Percentiles rank a stretch among this genome's conserved stretches.
These are phyloP conservation scores for Hymenopus coronatus DNA, from an alignment of 2,888 invertebrate genomes.

Conservation along the genomic window DNA sequence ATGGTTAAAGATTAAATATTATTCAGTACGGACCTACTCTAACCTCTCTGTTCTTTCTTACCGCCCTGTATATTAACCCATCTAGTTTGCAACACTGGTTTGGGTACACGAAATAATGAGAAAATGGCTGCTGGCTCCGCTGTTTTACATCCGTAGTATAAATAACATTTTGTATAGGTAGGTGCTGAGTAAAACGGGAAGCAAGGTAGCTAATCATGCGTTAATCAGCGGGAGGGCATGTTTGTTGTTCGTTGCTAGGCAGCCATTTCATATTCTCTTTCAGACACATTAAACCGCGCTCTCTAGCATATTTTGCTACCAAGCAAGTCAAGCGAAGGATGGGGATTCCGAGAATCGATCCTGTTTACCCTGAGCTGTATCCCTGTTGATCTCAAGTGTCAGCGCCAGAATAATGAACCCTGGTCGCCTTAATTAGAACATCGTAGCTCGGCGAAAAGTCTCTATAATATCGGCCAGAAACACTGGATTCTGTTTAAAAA, in stretches of 20 bases:
- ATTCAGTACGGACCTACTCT: no score
- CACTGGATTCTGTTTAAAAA: background rate
- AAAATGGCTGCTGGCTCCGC: background rate
- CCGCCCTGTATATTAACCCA: no score
- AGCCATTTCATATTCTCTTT: background rate
- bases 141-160: background rate
- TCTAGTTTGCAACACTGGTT: no score
- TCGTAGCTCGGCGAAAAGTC: background rate
- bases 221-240: no score
- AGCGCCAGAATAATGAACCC: background rate
- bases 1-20: no score
- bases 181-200: background rate
- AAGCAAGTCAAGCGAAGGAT: background rate
- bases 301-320: background rate
- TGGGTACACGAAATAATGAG: background rate
- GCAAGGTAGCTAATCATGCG: background rate
- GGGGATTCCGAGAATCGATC: background rate
- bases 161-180: background rate
- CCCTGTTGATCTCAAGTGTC: background rate
- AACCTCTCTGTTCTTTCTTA: no score
- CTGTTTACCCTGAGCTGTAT: background rate
- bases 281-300: background rate
- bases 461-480: background rate
- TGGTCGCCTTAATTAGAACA: background rate
- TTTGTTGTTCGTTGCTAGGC: background rate